phyloP scores from a whole-genome alignment of 2,797 vertebrate genomes.

The Danio kyathit region DNA sequence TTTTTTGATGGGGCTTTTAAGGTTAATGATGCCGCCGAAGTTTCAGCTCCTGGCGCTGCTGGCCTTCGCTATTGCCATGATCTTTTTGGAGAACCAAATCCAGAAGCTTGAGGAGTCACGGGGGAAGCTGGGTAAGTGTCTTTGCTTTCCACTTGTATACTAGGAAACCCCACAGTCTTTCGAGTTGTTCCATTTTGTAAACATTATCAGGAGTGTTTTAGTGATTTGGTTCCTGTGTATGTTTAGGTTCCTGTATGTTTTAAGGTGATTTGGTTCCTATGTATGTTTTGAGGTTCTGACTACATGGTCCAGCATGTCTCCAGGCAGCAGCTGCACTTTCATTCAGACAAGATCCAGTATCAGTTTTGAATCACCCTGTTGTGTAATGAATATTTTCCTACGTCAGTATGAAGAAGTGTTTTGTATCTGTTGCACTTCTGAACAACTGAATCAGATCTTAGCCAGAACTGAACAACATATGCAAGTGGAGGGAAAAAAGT shows the following conservation, averaged over 20 bases:
- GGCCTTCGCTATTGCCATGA: conserved; percentile 91
- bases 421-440: background rate
- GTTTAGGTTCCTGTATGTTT: background rate
- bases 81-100: conserved; percentile 97
- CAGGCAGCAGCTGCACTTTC: conserved; percentile 28
- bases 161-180: background rate
- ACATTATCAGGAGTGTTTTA: background rate
- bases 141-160: background rate
- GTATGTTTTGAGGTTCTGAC: conserved; percentile 6
- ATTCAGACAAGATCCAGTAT: conserved; percentile 19
- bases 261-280: background rate
- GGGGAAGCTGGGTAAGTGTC: conserved; percentile 90
- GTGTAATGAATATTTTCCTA: conserved; percentile 1
- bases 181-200: background rate
- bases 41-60: conserved; percentile 97
- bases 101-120: conserved; percentile 98
- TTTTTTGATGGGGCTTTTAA: conserved; percentile 94
- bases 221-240: background rate
- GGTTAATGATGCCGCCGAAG: conserved; percentile 98
- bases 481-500: background rate
- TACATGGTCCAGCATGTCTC: conserved; percentile 7
- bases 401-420: background rate
- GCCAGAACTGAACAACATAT: background rate
- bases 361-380: conserved; percentile 8
- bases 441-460: background rate